Evolutionary conservation across 2,888 invertebrate species (phyloP).

Genomic region (Pyralis farinalis): DNA sequence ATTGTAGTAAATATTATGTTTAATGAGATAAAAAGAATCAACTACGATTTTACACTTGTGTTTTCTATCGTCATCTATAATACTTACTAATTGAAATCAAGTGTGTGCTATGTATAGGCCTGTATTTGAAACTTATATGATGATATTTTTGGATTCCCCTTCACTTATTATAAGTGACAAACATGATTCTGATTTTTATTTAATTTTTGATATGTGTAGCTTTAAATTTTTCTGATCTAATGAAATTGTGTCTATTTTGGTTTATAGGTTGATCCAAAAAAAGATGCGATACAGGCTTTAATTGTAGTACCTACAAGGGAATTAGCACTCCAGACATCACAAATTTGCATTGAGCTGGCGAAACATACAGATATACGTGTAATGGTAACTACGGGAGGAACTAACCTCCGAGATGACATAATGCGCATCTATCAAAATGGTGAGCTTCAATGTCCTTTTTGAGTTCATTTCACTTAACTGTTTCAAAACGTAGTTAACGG

Average conservation of each 20-base stretch:
- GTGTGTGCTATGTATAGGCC: too few species aligned
- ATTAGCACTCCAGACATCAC: conserved; percentile 99
- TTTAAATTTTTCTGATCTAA: conserved; percentile 6
- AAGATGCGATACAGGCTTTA: conserved; percentile 97
- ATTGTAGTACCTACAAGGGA: conserved; percentile 99
- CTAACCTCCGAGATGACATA: conserved; percentile 98
- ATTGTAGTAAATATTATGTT: too few species aligned
- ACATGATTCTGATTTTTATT: conserved; percentile 34
- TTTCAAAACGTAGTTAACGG: too few species aligned
- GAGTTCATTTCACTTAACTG: too few species aligned
- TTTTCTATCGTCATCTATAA: too few species aligned
- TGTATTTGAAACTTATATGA: conserved; percentile 35
- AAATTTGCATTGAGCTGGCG: conserved; percentile 99
- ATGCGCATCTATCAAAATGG: conserved; percentile 99
- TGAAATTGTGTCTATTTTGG: conserved; percentile 11
- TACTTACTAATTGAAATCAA: too few species aligned
- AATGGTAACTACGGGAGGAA: conserved; percentile 99
- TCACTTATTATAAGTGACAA: conserved; percentile 75
- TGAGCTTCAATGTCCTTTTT: conserved; percentile 64
- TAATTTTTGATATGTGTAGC: background rate
- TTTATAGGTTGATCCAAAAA: conserved; percentile 87
- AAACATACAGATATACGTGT: conserved; percentile 98
- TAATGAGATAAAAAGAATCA: too few species aligned
- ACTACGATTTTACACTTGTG: too few species aligned
- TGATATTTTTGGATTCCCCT: conserved; percentile 78